Conservation (phyloP, 2,888 invertebrate genomes). For the Arrhopalites spinosus region DNA sequence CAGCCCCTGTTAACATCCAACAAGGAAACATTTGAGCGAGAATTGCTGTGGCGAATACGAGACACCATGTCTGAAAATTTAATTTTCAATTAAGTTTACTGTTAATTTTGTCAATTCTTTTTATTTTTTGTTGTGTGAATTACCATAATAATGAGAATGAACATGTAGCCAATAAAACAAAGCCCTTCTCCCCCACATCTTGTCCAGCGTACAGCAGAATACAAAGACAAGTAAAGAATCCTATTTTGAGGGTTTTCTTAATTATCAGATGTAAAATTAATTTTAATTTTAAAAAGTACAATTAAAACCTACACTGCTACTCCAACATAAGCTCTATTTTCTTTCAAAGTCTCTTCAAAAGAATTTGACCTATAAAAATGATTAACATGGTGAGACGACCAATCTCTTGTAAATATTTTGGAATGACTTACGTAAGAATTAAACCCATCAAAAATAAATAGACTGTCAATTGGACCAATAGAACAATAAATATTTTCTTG, state of each 20-base stretch:
- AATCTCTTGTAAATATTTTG: no score
- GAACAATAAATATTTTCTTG: not conserved
- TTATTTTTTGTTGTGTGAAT: not conserved
- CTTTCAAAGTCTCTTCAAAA: not conserved
- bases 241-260: no score
- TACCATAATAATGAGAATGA: not conserved
- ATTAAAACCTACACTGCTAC: not conserved
- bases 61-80: not conserved
- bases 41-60: not conserved
- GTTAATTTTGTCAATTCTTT: no score
- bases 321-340: not conserved
- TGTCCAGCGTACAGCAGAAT: not conserved
- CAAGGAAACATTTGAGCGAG: not conserved
- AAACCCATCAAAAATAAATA: not conserved
- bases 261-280: no score
- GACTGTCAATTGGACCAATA: not conserved
- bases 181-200: not conserved
- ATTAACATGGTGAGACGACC: no score
- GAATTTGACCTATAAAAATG: no score
- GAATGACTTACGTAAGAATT: not conserved
- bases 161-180: slow-evolving; percentile 11
- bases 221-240: not conserved
- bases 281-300: no score
- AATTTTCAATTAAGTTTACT: not conserved
- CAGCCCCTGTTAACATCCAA: not conserved